Evolutionary conservation across 2,888 invertebrate species (phyloP).

Genomic region (Drosophila stalkeri): DNA sequence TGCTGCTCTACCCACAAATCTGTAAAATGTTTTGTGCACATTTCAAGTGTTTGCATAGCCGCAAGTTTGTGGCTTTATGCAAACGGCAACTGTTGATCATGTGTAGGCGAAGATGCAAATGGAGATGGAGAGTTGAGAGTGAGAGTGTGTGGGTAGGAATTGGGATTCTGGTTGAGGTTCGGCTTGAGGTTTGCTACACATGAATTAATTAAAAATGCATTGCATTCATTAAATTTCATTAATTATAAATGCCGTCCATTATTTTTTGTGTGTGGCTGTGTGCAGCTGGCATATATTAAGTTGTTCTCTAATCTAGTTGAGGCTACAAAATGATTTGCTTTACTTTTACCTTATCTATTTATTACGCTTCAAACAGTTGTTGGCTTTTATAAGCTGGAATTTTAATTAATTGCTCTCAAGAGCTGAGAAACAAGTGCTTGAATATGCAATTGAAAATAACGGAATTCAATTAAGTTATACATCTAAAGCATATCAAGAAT

Average conservation of each 20-base stretch:
- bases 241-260: constrained; percentile 32
- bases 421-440: no score
- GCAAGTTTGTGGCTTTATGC: constrained; percentile 50
- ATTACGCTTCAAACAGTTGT: background rate
- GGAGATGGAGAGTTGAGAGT: no score
- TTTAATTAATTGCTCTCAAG: background rate
- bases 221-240: constrained; percentile 29
- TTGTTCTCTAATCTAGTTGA: background rate
- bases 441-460: no score
- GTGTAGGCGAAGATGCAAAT: background rate
- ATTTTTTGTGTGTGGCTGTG: background rate
- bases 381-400: background rate
- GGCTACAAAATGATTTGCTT: background rate
- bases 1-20: constrained; percentile 59
- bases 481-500: no score
- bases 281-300: constrained; percentile 2
- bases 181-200: background rate
- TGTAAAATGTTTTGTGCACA: constrained; percentile 66
- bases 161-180: no score
- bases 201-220: constrained; percentile 43
- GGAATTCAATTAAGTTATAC: no score
- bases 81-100: constrained; percentile 46
- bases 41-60: constrained; percentile 65
- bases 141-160: background rate
- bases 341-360: background rate